phyloP scores from a whole-genome alignment of 2,888 invertebrate species.

The Drosophila sordidula region DNA sequence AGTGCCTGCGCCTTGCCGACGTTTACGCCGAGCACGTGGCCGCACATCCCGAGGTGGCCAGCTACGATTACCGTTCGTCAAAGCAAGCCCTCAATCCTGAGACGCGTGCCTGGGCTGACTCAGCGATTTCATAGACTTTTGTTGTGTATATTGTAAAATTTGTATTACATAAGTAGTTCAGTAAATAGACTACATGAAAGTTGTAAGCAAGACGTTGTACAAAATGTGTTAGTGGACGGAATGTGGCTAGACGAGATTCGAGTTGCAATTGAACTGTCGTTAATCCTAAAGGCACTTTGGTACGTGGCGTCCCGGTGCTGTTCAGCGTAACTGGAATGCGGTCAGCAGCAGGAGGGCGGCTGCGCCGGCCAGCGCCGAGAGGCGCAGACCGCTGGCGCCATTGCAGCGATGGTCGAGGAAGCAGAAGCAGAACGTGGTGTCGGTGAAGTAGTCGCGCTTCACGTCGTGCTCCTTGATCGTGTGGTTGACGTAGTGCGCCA shows the following conservation, averaged over 20 bases:
- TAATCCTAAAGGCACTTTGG: constrained; percentile 51
- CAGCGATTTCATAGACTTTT: constrained; percentile 41
- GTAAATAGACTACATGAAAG: constrained; percentile 54
- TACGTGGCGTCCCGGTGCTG: background rate
- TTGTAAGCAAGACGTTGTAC: constrained; percentile 22
- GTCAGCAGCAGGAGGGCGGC: constrained; percentile 31
- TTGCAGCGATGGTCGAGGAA: constrained; percentile 96
- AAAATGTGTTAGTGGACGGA: constrained; percentile 63
- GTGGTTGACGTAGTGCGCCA: constrained; percentile 95
- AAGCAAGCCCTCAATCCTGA: constrained; percentile 39
- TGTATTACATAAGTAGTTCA: constrained; percentile 63
- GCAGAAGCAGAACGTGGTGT: constrained; percentile 95
- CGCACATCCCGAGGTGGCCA: constrained; percentile 88
- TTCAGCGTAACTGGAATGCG: constrained; percentile 18
- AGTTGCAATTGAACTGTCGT: constrained; percentile 50
- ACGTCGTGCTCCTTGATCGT: constrained; percentile 94
- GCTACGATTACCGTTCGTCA: constrained; percentile 90
- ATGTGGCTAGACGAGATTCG: constrained; percentile 64
- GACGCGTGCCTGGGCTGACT: constrained; percentile 8
- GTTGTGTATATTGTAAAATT: constrained; percentile 63
- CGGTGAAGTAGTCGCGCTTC: constrained; percentile 92
- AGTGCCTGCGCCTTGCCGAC: constrained; percentile 91
- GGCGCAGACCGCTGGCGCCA: constrained; percentile 65
- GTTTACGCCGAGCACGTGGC: constrained; percentile 91
- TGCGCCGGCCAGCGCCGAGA: constrained; percentile 22